A percentile compares a stretch with the other conserved stretches of the same genome.
These are phyloP conservation scores for Syrmaticus mikado DNA, from an alignment of 2,113 vertebrate genomes.

Conservation along the genomic window DNA sequence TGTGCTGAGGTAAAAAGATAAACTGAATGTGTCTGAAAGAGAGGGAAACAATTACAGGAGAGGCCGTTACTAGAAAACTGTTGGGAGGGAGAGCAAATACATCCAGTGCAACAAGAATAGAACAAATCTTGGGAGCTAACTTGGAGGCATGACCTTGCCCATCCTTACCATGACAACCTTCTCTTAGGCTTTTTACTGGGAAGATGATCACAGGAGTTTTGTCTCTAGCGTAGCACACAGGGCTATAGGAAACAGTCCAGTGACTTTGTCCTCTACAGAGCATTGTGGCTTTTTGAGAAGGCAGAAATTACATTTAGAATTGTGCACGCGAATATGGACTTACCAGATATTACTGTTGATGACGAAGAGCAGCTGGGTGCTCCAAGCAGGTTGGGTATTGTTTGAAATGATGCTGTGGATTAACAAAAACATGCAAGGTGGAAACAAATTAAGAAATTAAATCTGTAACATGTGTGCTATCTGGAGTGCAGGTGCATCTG, in stretches of 20 bases:
- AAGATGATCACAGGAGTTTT: neutral
- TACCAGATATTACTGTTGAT: neutral
- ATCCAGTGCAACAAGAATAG: neutral
- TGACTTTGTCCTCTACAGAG: neutral
- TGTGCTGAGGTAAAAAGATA: neutral
- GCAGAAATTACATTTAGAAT: neutral
- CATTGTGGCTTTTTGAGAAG: neutral
- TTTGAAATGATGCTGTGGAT: neutral
- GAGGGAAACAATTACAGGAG: constrained; percentile 23
- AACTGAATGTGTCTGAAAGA: neutral
- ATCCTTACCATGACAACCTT: neutral
- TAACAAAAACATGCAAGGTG: neutral
- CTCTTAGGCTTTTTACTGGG: neutral
- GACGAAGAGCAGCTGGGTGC: neutral
- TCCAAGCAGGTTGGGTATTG: neutral
- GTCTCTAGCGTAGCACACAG: neutral
- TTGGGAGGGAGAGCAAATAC: neutral
- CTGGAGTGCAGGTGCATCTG: neutral
- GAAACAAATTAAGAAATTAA: neutral
- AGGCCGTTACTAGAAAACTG: constrained; percentile 16
- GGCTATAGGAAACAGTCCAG: neutral
- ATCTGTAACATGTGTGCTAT: neutral
- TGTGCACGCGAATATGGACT: neutral
- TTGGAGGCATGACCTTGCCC: constrained; percentile 4
- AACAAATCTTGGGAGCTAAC: neutral